A percentile compares a stretch with the other conserved stretches of the same genome.
phyloP scores from a whole-genome alignment of 2,888 invertebrate genomes.

The Thera britannica region DNA sequence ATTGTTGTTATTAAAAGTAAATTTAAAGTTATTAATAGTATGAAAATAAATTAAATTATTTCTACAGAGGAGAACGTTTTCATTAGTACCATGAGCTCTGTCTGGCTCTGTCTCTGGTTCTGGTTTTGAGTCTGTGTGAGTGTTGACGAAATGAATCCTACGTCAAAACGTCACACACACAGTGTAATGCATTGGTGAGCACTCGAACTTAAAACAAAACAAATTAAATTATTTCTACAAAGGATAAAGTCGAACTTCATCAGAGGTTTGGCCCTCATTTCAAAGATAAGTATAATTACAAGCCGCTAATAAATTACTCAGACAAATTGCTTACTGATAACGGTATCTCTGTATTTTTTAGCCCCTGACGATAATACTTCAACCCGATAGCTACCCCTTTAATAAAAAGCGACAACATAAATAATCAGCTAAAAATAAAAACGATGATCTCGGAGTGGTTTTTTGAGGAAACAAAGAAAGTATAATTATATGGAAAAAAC shows the following conservation, averaged over 20 bases:
- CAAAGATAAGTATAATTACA: slow-evolving; percentile 64
- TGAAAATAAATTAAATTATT: slow-evolving; percentile 27
- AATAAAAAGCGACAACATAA: slow-evolving; percentile 12
- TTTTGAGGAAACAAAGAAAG: not conserved
- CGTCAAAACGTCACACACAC: too few relatives aligned
- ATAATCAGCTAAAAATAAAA: slow-evolving; percentile 3
- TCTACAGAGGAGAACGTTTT: slow-evolving; percentile 25
- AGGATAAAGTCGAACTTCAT: slow-evolving; percentile 24
- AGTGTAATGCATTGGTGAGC: too few relatives aligned
- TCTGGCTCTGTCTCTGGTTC: too few relatives aligned
- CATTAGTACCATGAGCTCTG: slow-evolving; percentile 6
- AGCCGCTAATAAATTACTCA: slow-evolving; percentile 61
- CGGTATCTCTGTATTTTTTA: slow-evolving; percentile 64
- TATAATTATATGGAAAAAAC: not conserved
- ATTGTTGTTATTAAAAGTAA: too few relatives aligned
- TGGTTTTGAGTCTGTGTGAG: too few relatives aligned
- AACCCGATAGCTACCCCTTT: slow-evolving; percentile 52
- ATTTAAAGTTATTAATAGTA: too few relatives aligned
- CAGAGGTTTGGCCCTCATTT: slow-evolving; percentile 33
- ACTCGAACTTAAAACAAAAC: slow-evolving; percentile 5
- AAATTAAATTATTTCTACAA: slow-evolving; percentile 28
- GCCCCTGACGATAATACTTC: slow-evolving; percentile 58
- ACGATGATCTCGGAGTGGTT: not conserved
- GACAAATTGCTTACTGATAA: slow-evolving; percentile 66
- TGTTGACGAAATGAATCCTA: too few relatives aligned